Evolutionary conservation across 1,140 invertebrate genomes (phyloP), one percentile per base, ranked within the genome.

Genomic region (Chelonus insularis): DNA sequence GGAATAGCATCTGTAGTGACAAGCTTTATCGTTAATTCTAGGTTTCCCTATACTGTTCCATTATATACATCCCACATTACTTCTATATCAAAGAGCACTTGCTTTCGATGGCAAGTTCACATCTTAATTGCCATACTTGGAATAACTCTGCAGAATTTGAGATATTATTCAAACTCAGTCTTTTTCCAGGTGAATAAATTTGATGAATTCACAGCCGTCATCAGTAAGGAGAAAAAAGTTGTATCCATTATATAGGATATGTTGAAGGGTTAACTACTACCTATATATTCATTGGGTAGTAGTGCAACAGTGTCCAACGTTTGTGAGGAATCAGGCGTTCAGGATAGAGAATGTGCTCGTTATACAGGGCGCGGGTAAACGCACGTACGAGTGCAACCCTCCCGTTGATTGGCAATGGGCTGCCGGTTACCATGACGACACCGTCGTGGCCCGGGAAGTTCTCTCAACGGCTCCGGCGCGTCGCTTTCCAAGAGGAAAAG

Each of bases 351-450:
- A 50, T 37, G 39, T 55, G 48, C 21, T 45, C 29, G 23, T 61
- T 21, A 18, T 9, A 36, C 41, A 36, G 41, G 50, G 52, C 50
- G 37, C 52, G 56, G 64, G 60, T 65, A 62, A 65, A 65, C 58
- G 64, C 58, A 65, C 64, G 60, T 65, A 65, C 64, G 39, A 65
- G 55, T 65, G 60, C 64, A 66, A 61, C 64, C 64, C 64, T 57
- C 59, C 25, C 52, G 59, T 52, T 58, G 61, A 66, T 66, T 66
- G 64, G 57, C 64, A 58, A 57, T 63, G 61, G 64, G 60, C 59
- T 65, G 48, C 50, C 56, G 60, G 64, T 66, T 60, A 25, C 64
- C 48, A 66, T 66, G 60, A 41, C 61, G 45, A 66, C 64, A 45
- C 59, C 60, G 57, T 57, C 64, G 57, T 56, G 36, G 59, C 64